Conservation (phyloP, 2,888 invertebrate genomes). For the Caenorhabditis sp. region DNA sequence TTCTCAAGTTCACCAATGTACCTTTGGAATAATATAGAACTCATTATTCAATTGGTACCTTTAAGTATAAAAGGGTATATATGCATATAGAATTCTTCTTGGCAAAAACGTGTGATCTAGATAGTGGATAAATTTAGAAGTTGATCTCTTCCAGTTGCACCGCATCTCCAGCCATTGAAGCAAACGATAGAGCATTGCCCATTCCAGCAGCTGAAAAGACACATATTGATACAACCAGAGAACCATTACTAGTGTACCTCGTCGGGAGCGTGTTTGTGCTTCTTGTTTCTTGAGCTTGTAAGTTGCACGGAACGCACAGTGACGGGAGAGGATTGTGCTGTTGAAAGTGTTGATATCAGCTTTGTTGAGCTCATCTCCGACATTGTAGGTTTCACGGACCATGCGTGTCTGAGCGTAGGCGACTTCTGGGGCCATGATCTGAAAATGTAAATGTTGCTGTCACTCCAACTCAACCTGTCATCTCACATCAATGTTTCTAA, state of each 20-base stretch:
- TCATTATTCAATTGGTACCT: constrained; percentile 44
- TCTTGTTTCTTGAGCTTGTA: constrained; percentile 72
- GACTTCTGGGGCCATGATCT: constrained; percentile 76
- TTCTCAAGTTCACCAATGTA: constrained; percentile 43
- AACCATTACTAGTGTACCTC: constrained; percentile 26
- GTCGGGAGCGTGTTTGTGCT: constrained; percentile 43
- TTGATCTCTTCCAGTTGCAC: constrained; percentile 76
- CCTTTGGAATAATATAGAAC: constrained; percentile 27
- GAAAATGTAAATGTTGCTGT: background rate
- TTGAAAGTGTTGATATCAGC: constrained; percentile 70
- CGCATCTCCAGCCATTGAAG: constrained; percentile 75
- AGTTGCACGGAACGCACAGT: constrained; percentile 76
- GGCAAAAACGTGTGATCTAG: constrained; percentile 46
- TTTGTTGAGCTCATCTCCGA: constrained; percentile 72
- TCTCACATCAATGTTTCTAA: constrained; percentile 87
- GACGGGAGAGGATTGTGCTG: constrained; percentile 76
- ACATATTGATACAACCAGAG: background rate
- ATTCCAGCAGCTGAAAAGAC: constrained; percentile 55
- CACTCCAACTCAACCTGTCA: background rate
- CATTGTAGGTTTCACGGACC: constrained; percentile 79
- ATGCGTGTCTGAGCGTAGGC: constrained; percentile 83
- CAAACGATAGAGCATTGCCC: constrained; percentile 71
- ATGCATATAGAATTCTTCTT: constrained; percentile 45
- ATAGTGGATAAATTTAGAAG: constrained; percentile 57
- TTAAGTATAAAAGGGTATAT: constrained; percentile 51